Evolutionary conservation across 2,797 vertebrate genomes (phyloP).

Genomic region (Cuniculus paca): DNA sequence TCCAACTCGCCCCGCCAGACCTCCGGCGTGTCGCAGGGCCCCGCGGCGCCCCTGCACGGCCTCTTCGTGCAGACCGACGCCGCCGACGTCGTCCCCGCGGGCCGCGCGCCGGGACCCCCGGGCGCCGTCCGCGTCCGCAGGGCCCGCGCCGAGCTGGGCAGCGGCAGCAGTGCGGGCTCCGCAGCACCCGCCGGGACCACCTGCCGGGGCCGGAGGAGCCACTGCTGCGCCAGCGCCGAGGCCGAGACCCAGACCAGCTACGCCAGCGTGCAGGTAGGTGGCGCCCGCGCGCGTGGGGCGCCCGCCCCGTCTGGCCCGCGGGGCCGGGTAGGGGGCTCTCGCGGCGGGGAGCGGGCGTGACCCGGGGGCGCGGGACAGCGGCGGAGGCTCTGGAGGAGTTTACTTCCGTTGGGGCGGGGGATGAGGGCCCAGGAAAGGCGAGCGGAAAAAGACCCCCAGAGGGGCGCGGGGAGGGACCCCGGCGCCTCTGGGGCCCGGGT

Average conservation of each 20-base stretch:
- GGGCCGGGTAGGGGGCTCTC: not conserved
- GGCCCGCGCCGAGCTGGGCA: slow-evolving; percentile 85
- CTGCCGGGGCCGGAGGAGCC: slow-evolving; percentile 88
- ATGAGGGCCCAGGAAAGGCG: not conserved
- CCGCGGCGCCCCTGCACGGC: slow-evolving; percentile 93
- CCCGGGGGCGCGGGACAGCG: not conserved
- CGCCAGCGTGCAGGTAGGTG: slow-evolving; percentile 92
- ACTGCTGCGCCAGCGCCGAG: slow-evolving; percentile 91
- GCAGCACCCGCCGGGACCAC: slow-evolving; percentile 79
- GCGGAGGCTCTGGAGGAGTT: slow-evolving; percentile 53
- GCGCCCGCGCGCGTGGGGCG: not conserved
- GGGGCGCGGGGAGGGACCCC: not conserved
- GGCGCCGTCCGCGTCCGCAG: slow-evolving; percentile 88
- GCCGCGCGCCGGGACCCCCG: slow-evolving; percentile 89
- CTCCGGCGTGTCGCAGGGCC: slow-evolving; percentile 94
- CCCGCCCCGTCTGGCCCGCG: not conserved
- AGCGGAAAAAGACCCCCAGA: not conserved
- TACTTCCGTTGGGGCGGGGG: slow-evolving; percentile 65
- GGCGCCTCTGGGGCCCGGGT: not conserved
- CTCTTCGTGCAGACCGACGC: slow-evolving; percentile 96
- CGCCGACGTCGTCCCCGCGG: slow-evolving; percentile 93
- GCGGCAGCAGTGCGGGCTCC: slow-evolving; percentile 81
- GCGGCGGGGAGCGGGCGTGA: not conserved
- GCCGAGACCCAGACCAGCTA: slow-evolving; percentile 96
- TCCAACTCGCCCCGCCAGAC: slow-evolving; percentile 96